A percentile compares a stretch with the other conserved stretches of the same genome.
Evolutionary conservation across 92 coral and sea anemone species (phyloP).

Genomic region (Palythoa grandis): DNA sequence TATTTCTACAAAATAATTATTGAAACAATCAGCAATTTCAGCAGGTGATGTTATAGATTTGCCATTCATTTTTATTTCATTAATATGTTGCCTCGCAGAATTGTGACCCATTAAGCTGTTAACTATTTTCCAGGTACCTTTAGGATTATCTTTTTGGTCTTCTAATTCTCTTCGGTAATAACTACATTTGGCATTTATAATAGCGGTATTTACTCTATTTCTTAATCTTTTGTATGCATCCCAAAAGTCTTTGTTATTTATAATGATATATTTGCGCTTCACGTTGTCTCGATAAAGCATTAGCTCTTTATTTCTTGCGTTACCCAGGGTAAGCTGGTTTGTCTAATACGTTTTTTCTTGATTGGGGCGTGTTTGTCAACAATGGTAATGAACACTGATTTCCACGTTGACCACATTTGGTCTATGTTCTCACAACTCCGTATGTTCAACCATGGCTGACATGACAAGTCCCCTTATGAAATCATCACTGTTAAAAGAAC

Average conservation of each 20-base stretch:
- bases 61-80: conserved; percentile 11
- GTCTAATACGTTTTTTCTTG: not conserved
- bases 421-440: conserved; percentile 16
- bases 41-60: conserved; percentile 25
- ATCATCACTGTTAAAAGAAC: conserved; percentile 3
- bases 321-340: conserved; percentile 7
- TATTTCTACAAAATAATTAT: conserved; percentile 27
- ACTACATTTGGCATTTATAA: conserved; percentile 17
- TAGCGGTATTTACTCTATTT: conserved; percentile 15
- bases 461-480: not conserved
- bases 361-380: conserved; percentile 11
- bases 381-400: not conserved
- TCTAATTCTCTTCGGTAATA: conserved; percentile 8
- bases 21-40: conserved; percentile 14
- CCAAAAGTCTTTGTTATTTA: conserved; percentile 13
- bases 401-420: conserved; percentile 11
- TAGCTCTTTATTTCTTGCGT: not conserved
- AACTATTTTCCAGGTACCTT: conserved; percentile 27
- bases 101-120: conserved; percentile 7
- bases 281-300: not conserved
- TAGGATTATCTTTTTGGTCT: conserved; percentile 19
- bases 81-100: not conserved
- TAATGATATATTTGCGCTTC: conserved; percentile 14
- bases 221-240: conserved; percentile 29
- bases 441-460: conserved; percentile 12